Conservation (phyloP, 2,797 vertebrate genomes). For the Pristis pectinata region DNA sequence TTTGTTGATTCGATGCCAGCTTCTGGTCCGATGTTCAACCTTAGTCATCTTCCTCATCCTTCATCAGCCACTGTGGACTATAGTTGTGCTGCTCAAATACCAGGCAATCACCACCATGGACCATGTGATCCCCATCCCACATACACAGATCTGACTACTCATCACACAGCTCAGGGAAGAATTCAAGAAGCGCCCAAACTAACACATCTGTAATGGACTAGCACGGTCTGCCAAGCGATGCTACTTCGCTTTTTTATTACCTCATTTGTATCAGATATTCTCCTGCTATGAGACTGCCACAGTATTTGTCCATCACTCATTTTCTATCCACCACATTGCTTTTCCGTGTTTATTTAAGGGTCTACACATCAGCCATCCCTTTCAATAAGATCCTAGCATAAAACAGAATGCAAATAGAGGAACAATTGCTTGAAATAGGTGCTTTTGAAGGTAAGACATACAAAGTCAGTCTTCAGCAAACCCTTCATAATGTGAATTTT, state of each 20-base stretch:
- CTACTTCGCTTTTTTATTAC: slow-evolving; percentile 81
- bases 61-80: slow-evolving; percentile 99
- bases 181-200: slow-evolving; percentile 98
- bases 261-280: slow-evolving; percentile 78
- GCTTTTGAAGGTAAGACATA: slow-evolving; percentile 96
- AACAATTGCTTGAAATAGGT: slow-evolving; percentile 59
- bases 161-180: slow-evolving; percentile 99
- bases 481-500: slow-evolving; percentile 46
- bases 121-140: slow-evolving; percentile 98
- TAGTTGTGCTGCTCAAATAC: slow-evolving; percentile 98
- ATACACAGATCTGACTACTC: slow-evolving; percentile 98
- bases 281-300: slow-evolving; percentile 54
- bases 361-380: slow-evolving; percentile 52
- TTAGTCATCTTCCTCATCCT: slow-evolving; percentile 95
- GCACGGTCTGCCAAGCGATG: slow-evolving; percentile 51
- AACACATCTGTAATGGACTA: slow-evolving; percentile 89
- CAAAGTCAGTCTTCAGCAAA: slow-evolving; percentile 67
- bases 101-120: slow-evolving; percentile 97
- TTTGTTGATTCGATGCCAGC: slow-evolving; percentile 99
- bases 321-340: slow-evolving; percentile 65
- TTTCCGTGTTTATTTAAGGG: slow-evolving; percentile 44
- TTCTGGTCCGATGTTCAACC: slow-evolving; percentile 96
- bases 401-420: slow-evolving; percentile 56
- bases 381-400: slow-evolving; percentile 65
- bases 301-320: slow-evolving; percentile 65